These are phyloP conservation scores for Holacanthella duospinosa DNA, from an alignment of 2,888 invertebrate species.

Conservation along the genomic window DNA sequence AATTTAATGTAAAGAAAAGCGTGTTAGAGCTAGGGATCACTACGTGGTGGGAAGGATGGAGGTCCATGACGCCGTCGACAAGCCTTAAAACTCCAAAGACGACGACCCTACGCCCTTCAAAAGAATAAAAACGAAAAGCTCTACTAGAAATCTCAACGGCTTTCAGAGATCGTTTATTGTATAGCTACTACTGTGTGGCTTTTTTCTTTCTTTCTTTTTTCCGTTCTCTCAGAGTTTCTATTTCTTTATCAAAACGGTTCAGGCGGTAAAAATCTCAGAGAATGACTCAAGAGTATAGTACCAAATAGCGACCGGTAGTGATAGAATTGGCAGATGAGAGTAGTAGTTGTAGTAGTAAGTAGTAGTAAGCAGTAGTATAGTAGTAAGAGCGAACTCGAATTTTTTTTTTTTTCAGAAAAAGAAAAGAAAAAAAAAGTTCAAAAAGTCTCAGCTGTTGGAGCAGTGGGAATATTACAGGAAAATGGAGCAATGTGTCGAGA, in stretches of 20 bases:
- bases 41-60: not conserved
- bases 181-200: not conserved
- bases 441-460: constrained; percentile 6
- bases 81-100: not conserved
- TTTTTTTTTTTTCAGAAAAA: too few species aligned
- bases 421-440: not conserved
- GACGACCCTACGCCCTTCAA: not conserved
- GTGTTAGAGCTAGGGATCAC: not conserved
- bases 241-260: constrained; percentile 2
- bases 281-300: not conserved
- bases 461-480: constrained; percentile 1
- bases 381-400: too few species aligned
- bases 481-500: constrained; percentile 5
- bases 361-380: not conserved
- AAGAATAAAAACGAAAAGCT: not conserved
- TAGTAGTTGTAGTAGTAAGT: too few species aligned
- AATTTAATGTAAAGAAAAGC: not conserved
- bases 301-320: not conserved
- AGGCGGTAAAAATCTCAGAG: constrained; percentile 4
- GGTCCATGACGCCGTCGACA: not conserved
- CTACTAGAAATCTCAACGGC: constrained; percentile 16
- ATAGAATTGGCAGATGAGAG: too few species aligned
- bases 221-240: not conserved
- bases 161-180: constrained; percentile 21
- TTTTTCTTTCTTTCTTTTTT: not conserved